Evolutionary conservation across 2,797 vertebrate species (phyloP).

Genomic region (Danio kyathit): DNA sequence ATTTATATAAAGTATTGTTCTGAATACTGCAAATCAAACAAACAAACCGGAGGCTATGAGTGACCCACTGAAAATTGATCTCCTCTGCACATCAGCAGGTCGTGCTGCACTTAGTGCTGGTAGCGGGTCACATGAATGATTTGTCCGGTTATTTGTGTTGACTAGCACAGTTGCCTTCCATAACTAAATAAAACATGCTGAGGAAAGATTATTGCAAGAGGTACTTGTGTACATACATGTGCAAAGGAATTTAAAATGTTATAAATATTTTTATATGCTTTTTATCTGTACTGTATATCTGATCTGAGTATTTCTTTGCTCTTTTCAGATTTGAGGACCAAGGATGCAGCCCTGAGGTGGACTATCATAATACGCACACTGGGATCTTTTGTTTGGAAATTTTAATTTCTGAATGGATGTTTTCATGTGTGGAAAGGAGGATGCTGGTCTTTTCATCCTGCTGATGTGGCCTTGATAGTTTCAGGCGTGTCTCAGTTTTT

Average conservation of each 20-base stretch:
- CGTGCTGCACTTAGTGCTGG: slow-evolving; percentile 18
- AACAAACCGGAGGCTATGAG: slow-evolving; percentile 33
- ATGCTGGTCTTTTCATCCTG: slow-evolving; percentile 65
- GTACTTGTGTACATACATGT: neutral
- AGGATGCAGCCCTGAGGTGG: slow-evolving; percentile 53
- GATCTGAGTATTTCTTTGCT: slow-evolving; percentile 34
- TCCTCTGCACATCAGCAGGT: slow-evolving; percentile 6
- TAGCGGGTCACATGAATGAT: slow-evolving; percentile 17
- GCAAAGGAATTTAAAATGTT: neutral
- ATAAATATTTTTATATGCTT: neutral
- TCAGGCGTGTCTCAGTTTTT: slow-evolving; percentile 62
- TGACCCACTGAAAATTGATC: slow-evolving; percentile 32
- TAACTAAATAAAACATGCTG: neutral
- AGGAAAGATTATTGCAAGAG: neutral
- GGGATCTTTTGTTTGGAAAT: slow-evolving; percentile 40
- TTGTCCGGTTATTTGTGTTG: neutral
- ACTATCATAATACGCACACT: neutral
- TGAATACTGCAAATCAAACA: neutral
- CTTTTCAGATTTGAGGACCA: slow-evolving; percentile 71
- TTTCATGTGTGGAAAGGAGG: slow-evolving; percentile 39
- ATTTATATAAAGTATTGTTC: neutral
- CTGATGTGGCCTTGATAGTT: slow-evolving; percentile 76
- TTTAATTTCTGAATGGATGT: slow-evolving; percentile 59
- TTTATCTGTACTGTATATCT: slow-evolving; percentile 6
- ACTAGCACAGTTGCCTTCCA: neutral